phyloP scores from a whole-genome alignment of 2,888 invertebrate species.

The Cephus pulcher region DNA sequence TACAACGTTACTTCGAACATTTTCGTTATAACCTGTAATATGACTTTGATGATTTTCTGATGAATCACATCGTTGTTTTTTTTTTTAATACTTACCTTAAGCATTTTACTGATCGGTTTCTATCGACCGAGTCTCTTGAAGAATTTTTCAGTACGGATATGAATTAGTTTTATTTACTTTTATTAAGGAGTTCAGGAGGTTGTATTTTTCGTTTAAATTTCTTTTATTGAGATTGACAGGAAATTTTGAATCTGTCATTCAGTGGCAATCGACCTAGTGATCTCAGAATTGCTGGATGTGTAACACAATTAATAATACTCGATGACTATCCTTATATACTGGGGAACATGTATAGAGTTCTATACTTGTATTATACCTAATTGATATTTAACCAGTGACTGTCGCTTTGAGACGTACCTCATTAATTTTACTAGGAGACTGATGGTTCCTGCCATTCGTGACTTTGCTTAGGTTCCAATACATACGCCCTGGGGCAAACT shows the following conservation, averaged over 20 bases:
- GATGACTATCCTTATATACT: neutral
- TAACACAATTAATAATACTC: neutral
- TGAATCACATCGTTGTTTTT: neutral
- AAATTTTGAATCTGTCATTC: neutral
- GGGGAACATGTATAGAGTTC: neutral
- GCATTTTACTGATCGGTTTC: neutral
- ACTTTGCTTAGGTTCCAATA: neutral
- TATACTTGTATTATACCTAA: neutral
- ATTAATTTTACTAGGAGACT: neutral
- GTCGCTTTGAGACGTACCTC: neutral
- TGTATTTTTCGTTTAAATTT: neutral
- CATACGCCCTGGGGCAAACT: neutral
- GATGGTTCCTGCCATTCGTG: neutral
- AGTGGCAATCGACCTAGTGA: neutral
- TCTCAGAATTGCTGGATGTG: neutral
- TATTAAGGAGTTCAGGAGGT: neutral
- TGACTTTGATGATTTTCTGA: neutral
- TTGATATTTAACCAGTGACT: neutral
- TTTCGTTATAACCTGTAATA: neutral
- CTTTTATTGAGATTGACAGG: neutral
- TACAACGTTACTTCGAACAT: neutral
- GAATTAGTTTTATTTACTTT: neutral
- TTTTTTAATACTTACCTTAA: neutral
- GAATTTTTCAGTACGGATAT: neutral
- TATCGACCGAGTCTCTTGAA: neutral